phyloP scores from a whole-genome alignment of 2,797 vertebrate genomes.

The Vultur gryphus region DNA sequence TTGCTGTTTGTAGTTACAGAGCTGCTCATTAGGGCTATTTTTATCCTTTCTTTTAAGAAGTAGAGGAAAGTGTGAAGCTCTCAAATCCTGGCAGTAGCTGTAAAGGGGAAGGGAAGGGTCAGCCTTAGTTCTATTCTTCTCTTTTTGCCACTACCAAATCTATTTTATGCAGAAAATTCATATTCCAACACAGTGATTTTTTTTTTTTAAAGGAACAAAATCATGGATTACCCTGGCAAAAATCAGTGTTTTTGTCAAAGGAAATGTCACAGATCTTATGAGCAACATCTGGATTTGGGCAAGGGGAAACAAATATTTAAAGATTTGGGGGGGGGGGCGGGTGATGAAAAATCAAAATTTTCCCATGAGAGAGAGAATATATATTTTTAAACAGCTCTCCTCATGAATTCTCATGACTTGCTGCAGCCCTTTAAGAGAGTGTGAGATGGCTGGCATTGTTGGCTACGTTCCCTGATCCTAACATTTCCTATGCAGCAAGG shows the following conservation, averaged over 20 bases:
- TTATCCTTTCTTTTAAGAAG: constrained; percentile 36
- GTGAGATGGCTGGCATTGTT: not conserved
- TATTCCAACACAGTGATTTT: not conserved
- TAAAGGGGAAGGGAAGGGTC: not conserved
- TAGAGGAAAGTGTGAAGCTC: not conserved
- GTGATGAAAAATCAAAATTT: not conserved
- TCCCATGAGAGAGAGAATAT: not conserved
- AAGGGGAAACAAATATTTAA: not conserved
- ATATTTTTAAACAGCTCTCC: not conserved
- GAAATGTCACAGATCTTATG: not conserved
- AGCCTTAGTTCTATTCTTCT: not conserved
- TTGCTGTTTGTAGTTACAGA: constrained; percentile 46
- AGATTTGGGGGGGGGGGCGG: rapidly evolving
- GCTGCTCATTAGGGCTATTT: constrained; percentile 55
- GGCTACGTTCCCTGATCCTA: not conserved
- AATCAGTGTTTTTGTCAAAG: not conserved
- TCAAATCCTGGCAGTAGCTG: not conserved
- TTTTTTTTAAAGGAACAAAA: not conserved
- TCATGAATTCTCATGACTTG: not conserved
- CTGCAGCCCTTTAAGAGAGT: not conserved
- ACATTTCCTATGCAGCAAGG: not conserved
- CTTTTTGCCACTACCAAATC: not conserved
- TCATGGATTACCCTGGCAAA: not conserved
- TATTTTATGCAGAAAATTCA: not conserved
- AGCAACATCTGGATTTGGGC: not conserved